Evolutionary conservation across 2,113 vertebrate genomes (phyloP).

Genomic region (Anolis carolinensis): DNA sequence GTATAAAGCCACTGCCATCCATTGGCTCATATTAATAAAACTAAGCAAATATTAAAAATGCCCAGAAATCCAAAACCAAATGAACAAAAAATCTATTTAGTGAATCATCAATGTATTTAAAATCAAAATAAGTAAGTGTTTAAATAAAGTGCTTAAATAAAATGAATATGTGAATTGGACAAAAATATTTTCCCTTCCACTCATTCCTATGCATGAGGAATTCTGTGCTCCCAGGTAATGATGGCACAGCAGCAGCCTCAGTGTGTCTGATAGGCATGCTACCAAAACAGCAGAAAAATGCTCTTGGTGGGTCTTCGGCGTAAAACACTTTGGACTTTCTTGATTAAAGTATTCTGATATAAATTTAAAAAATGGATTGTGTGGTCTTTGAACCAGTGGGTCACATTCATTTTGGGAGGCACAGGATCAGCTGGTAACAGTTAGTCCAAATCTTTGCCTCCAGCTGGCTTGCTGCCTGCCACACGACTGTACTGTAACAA

Average conservation of each 20-base stretch:
- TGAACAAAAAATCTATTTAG: background rate
- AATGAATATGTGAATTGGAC: background rate
- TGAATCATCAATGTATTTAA: background rate
- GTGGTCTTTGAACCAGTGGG: constrained; percentile 26
- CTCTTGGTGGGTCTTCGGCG: constrained; percentile 1
- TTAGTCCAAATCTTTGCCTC: constrained; percentile 42
- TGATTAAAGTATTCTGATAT: background rate
- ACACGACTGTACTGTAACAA: constrained; percentile 61
- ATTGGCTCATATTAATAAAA: background rate
- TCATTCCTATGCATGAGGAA: background rate
- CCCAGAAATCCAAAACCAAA: background rate
- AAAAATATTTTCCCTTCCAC: background rate
- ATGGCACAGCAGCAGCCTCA: background rate
- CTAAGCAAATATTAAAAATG: background rate
- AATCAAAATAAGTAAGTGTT: too few species aligned
- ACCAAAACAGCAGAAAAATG: background rate
- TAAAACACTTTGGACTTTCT: background rate
- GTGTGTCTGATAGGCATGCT: background rate
- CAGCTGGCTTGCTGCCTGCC: constrained; percentile 64
- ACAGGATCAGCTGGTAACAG: constrained; percentile 44
- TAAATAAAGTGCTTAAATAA: background rate
- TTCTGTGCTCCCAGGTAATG: background rate
- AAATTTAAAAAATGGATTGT: background rate
- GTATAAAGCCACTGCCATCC: background rate
- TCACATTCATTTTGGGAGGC: constrained; percentile 48